A percentile compares a stretch with the other conserved stretches of the same genome.
phyloP scores from a whole-genome alignment of 1,140 invertebrate species.

The Macrobrachium nipponense region DNA sequence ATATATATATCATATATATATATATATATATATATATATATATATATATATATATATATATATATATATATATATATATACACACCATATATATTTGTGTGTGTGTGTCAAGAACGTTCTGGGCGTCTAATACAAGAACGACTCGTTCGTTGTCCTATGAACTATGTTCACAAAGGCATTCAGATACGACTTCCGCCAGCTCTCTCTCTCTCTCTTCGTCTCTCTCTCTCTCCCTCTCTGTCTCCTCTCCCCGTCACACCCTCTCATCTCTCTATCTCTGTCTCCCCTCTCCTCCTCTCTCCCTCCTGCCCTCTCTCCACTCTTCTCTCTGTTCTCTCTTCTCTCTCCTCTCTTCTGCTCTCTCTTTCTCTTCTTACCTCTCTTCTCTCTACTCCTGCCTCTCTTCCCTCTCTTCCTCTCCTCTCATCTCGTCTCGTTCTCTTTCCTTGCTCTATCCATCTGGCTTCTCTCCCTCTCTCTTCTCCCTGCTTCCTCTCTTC shows the following conservation, averaged over 20 bases:
- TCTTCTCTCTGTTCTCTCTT: neutral
- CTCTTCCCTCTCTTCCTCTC: too few relatives aligned
- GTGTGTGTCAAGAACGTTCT: neutral
- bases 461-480: too few relatives aligned
- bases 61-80: constrained; percentile 1
- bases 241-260: neutral
- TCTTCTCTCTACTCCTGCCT: neutral
- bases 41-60: constrained; percentile 4
- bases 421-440: too few relatives aligned
- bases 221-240: constrained; percentile 18
- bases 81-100: neutral
- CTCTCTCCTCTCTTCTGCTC: neutral
- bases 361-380: neutral
- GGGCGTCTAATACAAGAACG: neutral
- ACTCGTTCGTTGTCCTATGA: neutral
- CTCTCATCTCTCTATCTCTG: too few relatives aligned
- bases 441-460: too few relatives aligned
- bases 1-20: constrained; percentile 24
- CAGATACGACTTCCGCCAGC: neutral
- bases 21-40: constrained; percentile 30
- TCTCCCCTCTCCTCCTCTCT: constrained; percentile 9
- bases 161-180: neutral
- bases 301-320: neutral
- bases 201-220: constrained; percentile 5
- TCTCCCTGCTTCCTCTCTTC: too few relatives aligned